phyloP scores from a whole-genome alignment of 2,797 vertebrate genomes.

The Chrysocyon brachyurus region DNA sequence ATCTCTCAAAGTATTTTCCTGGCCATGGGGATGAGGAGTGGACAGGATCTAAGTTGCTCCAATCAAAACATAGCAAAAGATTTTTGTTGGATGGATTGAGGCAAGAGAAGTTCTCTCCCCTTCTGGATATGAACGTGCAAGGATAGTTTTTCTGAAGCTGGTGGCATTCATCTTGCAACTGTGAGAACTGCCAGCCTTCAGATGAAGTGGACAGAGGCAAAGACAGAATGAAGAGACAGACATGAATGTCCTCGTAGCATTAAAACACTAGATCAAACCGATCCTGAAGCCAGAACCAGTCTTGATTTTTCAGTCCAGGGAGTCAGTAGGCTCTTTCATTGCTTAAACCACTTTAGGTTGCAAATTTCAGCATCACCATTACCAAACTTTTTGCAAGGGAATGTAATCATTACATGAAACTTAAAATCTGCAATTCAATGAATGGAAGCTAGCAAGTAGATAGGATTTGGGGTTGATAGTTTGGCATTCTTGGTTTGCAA shows the following conservation, averaged over 20 bases:
- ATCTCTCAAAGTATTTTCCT: not conserved
- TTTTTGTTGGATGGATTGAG: not conserved
- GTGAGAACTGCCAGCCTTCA: not conserved
- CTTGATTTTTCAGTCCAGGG: not conserved
- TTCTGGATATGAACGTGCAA: not conserved
- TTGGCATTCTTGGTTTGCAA: not conserved
- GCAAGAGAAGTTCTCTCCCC: not conserved
- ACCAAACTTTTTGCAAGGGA: not conserved
- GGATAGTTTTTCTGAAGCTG: not conserved
- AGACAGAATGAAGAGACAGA: not conserved
- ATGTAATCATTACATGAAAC: not conserved
- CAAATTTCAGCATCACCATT: not conserved
- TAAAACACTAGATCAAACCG: not conserved
- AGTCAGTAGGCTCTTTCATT: not conserved
- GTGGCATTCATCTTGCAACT: not conserved
- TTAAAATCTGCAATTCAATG: not conserved
- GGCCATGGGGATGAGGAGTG: not conserved
- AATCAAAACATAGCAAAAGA: not conserved
- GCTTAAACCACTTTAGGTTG: not conserved
- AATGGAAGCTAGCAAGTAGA: not conserved
- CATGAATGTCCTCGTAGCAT: not conserved
- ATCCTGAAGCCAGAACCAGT: not conserved
- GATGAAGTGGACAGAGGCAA: rapidly evolving
- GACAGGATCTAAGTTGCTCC: not conserved
- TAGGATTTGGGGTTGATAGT: no score